A percentile compares a stretch with the other conserved stretches of the same genome.
These are phyloP conservation scores for Euwallacea similis DNA, from an alignment of 1,140 invertebrate genomes.

Conservation along the genomic window DNA sequence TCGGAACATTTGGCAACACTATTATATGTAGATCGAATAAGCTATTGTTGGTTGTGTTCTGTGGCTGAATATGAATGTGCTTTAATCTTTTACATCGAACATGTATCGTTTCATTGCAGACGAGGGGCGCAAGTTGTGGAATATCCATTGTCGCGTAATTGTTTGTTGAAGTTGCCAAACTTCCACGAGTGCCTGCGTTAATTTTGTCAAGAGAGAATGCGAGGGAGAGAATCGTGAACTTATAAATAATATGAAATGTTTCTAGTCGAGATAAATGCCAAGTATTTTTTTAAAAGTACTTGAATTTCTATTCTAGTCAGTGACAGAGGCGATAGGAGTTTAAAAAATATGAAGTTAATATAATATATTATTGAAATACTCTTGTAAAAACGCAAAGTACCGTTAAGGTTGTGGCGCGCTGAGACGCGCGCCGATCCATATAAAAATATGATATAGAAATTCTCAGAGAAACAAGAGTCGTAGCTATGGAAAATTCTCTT, in stretches of 20 bases:
- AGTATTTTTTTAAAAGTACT: conserved; percentile 47
- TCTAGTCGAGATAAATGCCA: conserved; percentile 44
- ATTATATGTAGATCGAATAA: no score
- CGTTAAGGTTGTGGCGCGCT: no score
- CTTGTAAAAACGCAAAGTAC: conserved; percentile 34
- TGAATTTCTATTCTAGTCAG: conserved; percentile 43
- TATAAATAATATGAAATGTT: conserved; percentile 29
- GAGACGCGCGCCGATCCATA: no score
- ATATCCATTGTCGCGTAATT: no score
- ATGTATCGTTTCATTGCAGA: neutral
- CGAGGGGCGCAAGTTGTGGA: neutral
- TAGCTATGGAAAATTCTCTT: conserved; percentile 31
- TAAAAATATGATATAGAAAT: conserved; percentile 30
- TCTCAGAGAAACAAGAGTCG: conserved; percentile 12
- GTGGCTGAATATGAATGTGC: conserved; percentile 6
- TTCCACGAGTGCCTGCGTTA: conserved; percentile 21
- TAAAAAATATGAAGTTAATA: conserved; percentile 40
- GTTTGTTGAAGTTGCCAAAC: conserved; percentile 18
- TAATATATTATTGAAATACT: conserved; percentile 18
- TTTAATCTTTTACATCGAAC: conserved; percentile 30
- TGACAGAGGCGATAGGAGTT: conserved; percentile 37
- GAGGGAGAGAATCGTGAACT: conserved; percentile 16
- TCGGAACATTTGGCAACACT: no score
- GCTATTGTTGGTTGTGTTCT: neutral
- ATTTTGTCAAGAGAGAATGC: conserved; percentile 17